Conservation (phyloP, 2,113 vertebrate genomes). For the Alces alces region DNA sequence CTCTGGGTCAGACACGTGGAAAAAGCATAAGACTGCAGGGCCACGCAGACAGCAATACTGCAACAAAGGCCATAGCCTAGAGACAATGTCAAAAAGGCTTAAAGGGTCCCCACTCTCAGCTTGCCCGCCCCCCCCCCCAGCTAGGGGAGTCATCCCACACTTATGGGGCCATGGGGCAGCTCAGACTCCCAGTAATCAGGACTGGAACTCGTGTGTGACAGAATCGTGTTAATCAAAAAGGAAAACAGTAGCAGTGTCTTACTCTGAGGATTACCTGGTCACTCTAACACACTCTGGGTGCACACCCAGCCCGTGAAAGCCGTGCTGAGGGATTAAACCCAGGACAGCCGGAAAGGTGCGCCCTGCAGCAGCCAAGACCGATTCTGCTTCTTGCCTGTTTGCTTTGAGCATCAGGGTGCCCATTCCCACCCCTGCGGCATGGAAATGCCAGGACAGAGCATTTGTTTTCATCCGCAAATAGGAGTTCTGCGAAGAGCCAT, state of each 20-base stretch:
- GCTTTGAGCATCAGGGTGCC: background rate
- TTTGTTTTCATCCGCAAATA: background rate
- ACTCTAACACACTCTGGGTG: background rate
- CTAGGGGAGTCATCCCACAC: background rate
- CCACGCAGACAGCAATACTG: accelerated
- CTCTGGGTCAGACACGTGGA: accelerated
- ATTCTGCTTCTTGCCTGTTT: too few relatives aligned
- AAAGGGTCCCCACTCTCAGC: background rate
- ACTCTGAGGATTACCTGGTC: background rate
- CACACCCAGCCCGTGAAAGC: accelerated
- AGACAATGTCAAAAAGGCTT: background rate
- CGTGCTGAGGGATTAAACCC: background rate
- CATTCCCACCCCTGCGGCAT: accelerated
- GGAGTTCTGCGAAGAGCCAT: accelerated
- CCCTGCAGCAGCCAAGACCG: background rate
- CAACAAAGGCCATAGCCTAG: background rate
- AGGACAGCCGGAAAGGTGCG: background rate
- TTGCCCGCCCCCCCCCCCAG: background rate
- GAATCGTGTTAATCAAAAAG: background rate
- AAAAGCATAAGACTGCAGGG: background rate
- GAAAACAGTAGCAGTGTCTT: background rate
- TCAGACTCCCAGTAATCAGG: background rate
- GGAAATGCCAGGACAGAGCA: background rate
- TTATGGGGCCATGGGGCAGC: accelerated
- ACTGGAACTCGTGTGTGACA: accelerated